A percentile compares a stretch with the other conserved stretches of the same genome.
Conservation (phyloP, 2,797 vertebrate species). For the Acrocephalus scirpaceus region DNA sequence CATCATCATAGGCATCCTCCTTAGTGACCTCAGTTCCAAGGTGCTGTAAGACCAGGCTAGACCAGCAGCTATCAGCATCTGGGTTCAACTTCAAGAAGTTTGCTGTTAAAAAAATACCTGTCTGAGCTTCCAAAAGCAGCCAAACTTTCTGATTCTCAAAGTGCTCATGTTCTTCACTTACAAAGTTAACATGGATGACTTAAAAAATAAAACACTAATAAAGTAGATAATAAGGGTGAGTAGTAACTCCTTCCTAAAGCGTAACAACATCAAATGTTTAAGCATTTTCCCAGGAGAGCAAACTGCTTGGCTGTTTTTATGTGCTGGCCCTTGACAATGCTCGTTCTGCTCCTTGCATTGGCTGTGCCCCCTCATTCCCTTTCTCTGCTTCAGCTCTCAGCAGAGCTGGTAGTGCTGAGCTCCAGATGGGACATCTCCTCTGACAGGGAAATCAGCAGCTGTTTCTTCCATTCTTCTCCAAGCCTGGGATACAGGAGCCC, state of each 20-base stretch:
- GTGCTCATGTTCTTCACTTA: background rate
- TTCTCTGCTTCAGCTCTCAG: background rate
- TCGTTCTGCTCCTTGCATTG: background rate
- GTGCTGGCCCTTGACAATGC: background rate
- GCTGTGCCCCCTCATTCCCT: background rate
- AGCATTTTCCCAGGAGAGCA: background rate
- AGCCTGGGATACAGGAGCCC: background rate
- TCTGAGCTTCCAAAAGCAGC: background rate
- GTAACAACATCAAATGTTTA: background rate
- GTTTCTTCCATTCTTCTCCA: background rate
- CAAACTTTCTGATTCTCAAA: background rate
- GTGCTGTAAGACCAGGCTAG: background rate
- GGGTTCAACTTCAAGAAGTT: background rate
- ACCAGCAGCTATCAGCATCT: background rate
- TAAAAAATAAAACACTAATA: background rate
- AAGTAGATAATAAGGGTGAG: background rate
- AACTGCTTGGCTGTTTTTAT: background rate
- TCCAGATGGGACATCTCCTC: fast-evolving
- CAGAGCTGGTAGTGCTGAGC: background rate
- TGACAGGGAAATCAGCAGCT: background rate
- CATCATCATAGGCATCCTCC: background rate
- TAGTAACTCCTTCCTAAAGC: background rate
- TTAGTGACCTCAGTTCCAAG: background rate
- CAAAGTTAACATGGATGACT: background rate
- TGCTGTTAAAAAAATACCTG: background rate